Percentiles rank a stretch among this genome's conserved stretches.
phyloP scores from a whole-genome alignment of 2,113 vertebrate genomes.

The Jacana jacana region DNA sequence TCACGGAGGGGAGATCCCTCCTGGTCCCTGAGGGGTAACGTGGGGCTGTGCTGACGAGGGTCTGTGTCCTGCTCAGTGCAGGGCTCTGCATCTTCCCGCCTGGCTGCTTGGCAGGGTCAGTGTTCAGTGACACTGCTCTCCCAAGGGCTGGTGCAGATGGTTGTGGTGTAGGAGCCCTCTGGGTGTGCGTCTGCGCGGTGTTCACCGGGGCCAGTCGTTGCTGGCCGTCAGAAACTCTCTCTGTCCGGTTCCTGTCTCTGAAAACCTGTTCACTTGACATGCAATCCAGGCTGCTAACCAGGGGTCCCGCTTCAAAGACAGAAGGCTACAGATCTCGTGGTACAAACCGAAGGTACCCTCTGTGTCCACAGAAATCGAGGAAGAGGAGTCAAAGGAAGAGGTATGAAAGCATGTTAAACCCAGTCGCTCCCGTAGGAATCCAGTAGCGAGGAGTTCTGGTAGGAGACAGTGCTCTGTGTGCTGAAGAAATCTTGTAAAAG shows the following conservation, averaged over 20 bases:
- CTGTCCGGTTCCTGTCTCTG: neutral
- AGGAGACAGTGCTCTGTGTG: neutral
- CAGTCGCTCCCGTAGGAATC: neutral
- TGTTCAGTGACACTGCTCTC: neutral
- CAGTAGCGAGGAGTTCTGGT: neutral
- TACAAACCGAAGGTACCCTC: conserved; percentile 95
- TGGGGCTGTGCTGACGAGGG: neutral
- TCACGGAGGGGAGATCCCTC: neutral
- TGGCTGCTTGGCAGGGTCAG: rapidly evolving
- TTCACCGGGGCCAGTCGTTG: neutral
- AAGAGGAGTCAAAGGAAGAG: conserved; percentile 93
- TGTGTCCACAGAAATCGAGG: conserved; percentile 89
- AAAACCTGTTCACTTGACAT: neutral
- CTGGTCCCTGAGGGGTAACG: too few relatives aligned
- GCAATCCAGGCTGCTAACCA: conserved; percentile 90
- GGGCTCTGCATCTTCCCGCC: neutral
- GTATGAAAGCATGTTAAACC: conserved; percentile 48
- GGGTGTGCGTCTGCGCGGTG: rapidly evolving
- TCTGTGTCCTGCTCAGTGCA: rapidly evolving
- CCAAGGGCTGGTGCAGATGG: neutral
- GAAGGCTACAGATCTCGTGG: conserved; percentile 93
- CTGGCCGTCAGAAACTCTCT: neutral
- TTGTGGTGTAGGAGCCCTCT: neutral
- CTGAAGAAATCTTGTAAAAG: neutral
- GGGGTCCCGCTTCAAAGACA: conserved; percentile 95